Evolutionary conservation across 2,113 vertebrate species (phyloP).

Genomic region (Procavia capensis): DNA sequence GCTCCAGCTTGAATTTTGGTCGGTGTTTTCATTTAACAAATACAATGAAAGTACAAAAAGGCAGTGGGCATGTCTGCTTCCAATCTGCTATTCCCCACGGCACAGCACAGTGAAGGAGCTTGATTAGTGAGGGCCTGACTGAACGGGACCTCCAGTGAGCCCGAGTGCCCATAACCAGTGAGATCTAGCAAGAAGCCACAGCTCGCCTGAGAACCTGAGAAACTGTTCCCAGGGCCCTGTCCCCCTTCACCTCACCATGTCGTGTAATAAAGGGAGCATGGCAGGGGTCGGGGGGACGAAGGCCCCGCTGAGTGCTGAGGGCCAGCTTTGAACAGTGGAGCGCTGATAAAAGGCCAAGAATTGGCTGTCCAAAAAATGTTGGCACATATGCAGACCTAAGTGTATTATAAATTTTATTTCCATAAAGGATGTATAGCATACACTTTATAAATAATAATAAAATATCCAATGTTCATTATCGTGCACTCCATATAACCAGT

Average conservation of each 20-base stretch:
- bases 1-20: neutral
- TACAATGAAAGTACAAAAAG: neutral
- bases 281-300: accelerated
- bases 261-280: neutral
- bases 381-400: neutral
- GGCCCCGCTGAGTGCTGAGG: neutral
- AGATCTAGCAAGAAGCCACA: neutral
- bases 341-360: neutral
- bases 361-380: neutral
- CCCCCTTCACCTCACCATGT: neutral
- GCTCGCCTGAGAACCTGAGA: conserved; percentile 8
- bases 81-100: neutral
- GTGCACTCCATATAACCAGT: neutral
- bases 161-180: neutral
- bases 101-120: neutral
- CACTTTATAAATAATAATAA: conserved; percentile 9
- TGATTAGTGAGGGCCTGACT: neutral
- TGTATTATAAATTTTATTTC: neutral
- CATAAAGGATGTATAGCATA: neutral
- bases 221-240: neutral
- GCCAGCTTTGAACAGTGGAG: neutral
- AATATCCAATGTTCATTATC: neutral
- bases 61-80: neutral
- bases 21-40: neutral
- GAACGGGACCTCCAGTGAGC: neutral